These are phyloP conservation scores for Dromas ardeola DNA, from an alignment of 2,113 vertebrate species.

Conservation along the genomic window DNA sequence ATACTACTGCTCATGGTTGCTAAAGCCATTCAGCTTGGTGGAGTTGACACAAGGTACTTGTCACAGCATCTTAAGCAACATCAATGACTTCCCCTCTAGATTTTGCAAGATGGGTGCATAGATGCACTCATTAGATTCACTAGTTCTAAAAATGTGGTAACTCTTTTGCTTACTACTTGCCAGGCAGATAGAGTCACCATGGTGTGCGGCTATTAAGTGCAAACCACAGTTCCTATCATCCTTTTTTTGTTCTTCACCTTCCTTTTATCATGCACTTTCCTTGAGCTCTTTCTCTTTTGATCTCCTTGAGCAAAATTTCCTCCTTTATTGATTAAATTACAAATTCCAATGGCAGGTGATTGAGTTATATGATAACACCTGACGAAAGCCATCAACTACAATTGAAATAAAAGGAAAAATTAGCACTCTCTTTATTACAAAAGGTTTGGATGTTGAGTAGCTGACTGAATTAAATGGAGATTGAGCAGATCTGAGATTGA, in stretches of 20 bases:
- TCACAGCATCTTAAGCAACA: not conserved
- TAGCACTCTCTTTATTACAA: conserved; percentile 42
- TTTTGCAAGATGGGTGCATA: not conserved
- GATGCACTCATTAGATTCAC: not conserved
- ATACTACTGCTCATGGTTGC: not conserved
- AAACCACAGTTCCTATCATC: not conserved
- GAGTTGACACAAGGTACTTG: not conserved
- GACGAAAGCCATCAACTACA: not conserved
- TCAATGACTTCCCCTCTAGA: not conserved
- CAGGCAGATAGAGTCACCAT: not conserved
- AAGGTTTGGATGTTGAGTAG: conserved; percentile 40
- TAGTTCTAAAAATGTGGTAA: not conserved
- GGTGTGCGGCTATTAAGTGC: not conserved
- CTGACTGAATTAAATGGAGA: conserved; percentile 54
- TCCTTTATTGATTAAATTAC: conserved; percentile 66
- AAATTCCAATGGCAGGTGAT: conserved; percentile 19
- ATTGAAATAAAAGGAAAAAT: conserved; percentile 60
- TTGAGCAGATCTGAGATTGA: conserved; percentile 37
- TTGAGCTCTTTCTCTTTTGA: conserved; percentile 1
- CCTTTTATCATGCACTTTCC: conserved; percentile 2
- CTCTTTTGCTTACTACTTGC: not conserved
- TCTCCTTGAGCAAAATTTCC: conserved; percentile 35
- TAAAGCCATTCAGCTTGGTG: not conserved
- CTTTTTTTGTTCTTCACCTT: not conserved
- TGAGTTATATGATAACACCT: conserved; percentile 57